phyloP scores from a whole-genome alignment of 2,888 invertebrate species.

The Caenorhabditis imperialis region DNA sequence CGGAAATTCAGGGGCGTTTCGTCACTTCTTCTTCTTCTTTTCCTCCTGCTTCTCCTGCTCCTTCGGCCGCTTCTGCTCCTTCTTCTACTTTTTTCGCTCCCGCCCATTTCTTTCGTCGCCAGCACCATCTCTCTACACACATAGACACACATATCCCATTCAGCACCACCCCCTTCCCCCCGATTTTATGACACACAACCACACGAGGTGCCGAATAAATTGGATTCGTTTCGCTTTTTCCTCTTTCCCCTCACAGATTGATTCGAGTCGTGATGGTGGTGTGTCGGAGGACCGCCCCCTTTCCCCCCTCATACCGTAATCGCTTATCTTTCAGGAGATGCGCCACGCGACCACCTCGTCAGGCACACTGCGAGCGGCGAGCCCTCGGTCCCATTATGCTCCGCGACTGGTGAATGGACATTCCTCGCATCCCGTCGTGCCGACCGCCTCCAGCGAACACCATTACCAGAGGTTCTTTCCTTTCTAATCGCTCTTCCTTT shows the following conservation, averaged over 20 bases:
- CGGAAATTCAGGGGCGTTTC: slow-evolving; percentile 45
- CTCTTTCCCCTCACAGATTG: slow-evolving; percentile 4
- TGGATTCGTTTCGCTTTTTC: slow-evolving; percentile 37
- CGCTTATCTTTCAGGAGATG: slow-evolving; percentile 47
- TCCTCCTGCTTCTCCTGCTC: slow-evolving; percentile 10
- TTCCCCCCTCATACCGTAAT: slow-evolving; percentile 20
- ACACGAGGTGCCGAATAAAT: slow-evolving; percentile 50
- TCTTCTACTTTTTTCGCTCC: slow-evolving; percentile 26
- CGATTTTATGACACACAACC: slow-evolving; percentile 54
- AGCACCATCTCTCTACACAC: too few species aligned
- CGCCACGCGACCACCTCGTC: slow-evolving; percentile 23
- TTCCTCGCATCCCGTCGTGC: slow-evolving; percentile 56
- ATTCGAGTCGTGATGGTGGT: too few species aligned
- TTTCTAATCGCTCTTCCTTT: slow-evolving; percentile 26
- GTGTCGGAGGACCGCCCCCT: too few species aligned
- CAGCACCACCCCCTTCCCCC: slow-evolving; percentile 26
- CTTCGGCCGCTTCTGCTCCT: slow-evolving; percentile 7
- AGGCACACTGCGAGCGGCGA: not conserved
- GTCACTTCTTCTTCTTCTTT: slow-evolving; percentile 30
- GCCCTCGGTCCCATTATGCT: slow-evolving; percentile 55
- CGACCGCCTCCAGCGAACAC: slow-evolving; percentile 37
- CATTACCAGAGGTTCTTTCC: slow-evolving; percentile 40
- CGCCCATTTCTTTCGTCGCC: slow-evolving; percentile 48
- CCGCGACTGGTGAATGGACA: slow-evolving; percentile 61
- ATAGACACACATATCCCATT: slow-evolving; percentile 48